phyloP scores from a whole-genome alignment of 2,888 invertebrate species.

The Tenthredo mesomela region DNA sequence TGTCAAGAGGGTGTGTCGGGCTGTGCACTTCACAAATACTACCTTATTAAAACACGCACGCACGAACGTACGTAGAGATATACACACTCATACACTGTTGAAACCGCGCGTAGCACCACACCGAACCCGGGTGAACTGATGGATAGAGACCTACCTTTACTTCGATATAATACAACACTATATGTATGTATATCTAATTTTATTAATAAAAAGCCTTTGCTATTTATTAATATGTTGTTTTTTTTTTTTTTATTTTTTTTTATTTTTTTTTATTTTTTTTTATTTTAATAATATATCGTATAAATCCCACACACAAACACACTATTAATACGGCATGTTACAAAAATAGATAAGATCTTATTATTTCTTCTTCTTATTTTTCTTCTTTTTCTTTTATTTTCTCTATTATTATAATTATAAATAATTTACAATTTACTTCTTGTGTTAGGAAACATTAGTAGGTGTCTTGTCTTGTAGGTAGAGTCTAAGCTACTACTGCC shows the following conservation, averaged over 20 bases:
- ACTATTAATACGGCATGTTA: conserved; percentile 43
- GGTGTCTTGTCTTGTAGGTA: conserved; percentile 74
- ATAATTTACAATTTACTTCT: conserved; percentile 70
- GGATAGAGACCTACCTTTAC: conserved; percentile 56
- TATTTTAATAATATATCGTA: conserved; percentile 48
- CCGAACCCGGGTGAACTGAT: conserved; percentile 44
- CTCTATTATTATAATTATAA: conserved; percentile 54
- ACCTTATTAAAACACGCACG: conserved; percentile 42
- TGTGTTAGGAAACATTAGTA: conserved; percentile 69
- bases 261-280: no score
- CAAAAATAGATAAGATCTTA: conserved; percentile 42
- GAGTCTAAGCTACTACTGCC: conserved; percentile 77
- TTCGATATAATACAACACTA: conserved; percentile 21
- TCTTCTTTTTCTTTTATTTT: neutral
- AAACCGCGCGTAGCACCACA: conserved; percentile 57
- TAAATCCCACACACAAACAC: conserved; percentile 45
- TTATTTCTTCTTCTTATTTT: no score
- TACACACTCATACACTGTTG: conserved; percentile 54
- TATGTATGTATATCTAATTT: neutral
- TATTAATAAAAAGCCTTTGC: neutral
- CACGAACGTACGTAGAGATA: conserved; percentile 51
- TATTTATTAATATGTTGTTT: conserved; percentile 5
- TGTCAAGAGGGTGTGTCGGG: conserved; percentile 72
- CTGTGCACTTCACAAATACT: conserved; percentile 64
- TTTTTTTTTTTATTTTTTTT: no score